Evolutionary conservation across 2,113 vertebrate genomes (phyloP).

Genomic region (Scomber japonicus): DNA sequence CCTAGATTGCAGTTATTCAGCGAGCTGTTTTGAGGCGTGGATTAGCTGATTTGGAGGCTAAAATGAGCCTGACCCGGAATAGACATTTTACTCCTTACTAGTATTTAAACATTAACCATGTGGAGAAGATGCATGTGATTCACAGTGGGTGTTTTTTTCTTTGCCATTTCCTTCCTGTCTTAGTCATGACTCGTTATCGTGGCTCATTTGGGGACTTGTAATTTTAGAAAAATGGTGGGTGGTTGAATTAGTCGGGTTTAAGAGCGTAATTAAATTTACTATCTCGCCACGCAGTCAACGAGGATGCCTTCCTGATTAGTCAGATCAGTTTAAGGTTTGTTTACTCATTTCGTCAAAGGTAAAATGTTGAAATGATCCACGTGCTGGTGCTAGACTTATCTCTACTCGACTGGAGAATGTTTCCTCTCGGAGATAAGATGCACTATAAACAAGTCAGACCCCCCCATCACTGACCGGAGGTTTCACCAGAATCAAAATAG

Average conservation of each 20-base stretch:
- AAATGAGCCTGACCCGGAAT: slow-evolving; percentile 50
- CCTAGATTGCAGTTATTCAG: slow-evolving; percentile 53
- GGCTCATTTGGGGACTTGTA: not conserved
- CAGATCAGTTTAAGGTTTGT: slow-evolving; percentile 20
- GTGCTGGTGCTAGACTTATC: slow-evolving; percentile 36
- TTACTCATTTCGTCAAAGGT: slow-evolving; percentile 53
- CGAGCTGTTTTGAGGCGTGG: slow-evolving; percentile 51
- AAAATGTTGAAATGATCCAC: slow-evolving; percentile 47
- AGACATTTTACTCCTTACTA: slow-evolving; percentile 43
- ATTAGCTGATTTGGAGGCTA: slow-evolving; percentile 54
- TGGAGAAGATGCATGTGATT: slow-evolving; percentile 10
- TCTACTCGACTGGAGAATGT: slow-evolving; percentile 22
- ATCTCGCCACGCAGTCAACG: not conserved
- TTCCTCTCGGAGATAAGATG: slow-evolving; percentile 30
- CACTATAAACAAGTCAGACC: slow-evolving; percentile 51
- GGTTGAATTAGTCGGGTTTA: not conserved
- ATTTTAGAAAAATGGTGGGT: not conserved
- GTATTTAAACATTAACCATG: slow-evolving; percentile 37
- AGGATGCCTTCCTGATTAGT: slow-evolving; percentile 15
- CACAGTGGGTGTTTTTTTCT: not conserved
- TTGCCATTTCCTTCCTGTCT: not conserved
- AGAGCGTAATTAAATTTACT: not conserved
- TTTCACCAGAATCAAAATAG: slow-evolving; percentile 49
- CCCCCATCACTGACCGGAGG: slow-evolving; percentile 13
- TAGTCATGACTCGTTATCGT: not conserved